Evolutionary conservation across 2,113 vertebrate genomes (phyloP).

Genomic region (Urocynchramus pylzowi): DNA sequence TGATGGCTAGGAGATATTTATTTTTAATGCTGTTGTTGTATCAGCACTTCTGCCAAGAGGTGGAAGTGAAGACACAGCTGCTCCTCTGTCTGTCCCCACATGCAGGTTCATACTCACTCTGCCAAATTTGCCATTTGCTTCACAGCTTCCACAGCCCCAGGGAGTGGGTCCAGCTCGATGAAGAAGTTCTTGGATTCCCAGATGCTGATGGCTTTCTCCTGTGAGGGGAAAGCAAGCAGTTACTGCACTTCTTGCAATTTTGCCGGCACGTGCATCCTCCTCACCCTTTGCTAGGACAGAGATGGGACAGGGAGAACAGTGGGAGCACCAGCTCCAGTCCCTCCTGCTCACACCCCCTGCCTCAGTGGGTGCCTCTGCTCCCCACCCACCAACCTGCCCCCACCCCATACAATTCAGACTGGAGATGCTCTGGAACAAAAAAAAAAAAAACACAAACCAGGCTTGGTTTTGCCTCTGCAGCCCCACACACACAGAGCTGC

Average conservation of each 20-base stretch:
- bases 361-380: not conserved
- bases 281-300: not conserved
- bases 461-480: not conserved
- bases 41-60: not conserved
- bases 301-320: not conserved
- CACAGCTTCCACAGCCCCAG: conserved; percentile 89
- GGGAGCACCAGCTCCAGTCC: not conserved
- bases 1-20: not conserved
- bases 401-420: not conserved
- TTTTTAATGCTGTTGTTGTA: not conserved
- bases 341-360: not conserved
- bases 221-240: not conserved
- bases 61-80: not conserved
- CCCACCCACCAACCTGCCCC: not conserved
- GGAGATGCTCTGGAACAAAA: not conserved
- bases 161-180: conserved; percentile 87
- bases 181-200: conserved; percentile 96
- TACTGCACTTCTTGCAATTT: not conserved
- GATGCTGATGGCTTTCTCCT: conserved; percentile 95
- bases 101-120: conserved; percentile 73
- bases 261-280: not conserved
- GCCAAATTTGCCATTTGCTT: conserved; percentile 90
- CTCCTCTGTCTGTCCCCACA: not conserved
- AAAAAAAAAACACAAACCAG: not conserved
- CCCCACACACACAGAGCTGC: not conserved